Base-by-base conservation (phyloP, 2,888 invertebrate species). In the Resseliella maxima region DNA sequence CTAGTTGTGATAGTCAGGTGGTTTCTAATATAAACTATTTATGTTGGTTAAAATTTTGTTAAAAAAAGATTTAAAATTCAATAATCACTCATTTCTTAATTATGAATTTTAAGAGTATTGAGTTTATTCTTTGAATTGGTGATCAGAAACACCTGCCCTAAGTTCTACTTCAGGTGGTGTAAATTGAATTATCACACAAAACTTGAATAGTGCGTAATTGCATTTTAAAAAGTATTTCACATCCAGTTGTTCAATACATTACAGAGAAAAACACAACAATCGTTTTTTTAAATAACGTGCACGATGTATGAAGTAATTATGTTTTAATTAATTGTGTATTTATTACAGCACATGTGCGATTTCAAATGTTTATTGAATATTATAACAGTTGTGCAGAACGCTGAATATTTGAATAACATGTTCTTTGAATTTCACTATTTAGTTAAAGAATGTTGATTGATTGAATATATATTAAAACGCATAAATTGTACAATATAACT, bases 401-500 rank as follows among this genome's bases (percentile, higher is more conserved):
- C n/a, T 35, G 72, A 2, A 50, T 72, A 72, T 72, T 72, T 31
- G n/a, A 72, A 72, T 72, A 72, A 31, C 72, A 35, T 18, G 59
- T 2, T n/a, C 31, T 72, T 31, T 72, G 0, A 31, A 2, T 59
- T 24, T 59, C 24, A 72, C 35, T 10, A 72, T 72, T 72, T 27
- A 31, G 31, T 72, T 31, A 72, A 72, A 31, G 72, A 31, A 31
- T 72, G 72, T 72, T 72, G 72, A 72, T 72, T 35, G 72, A 31
- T 21, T 35, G 35, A 72, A 31, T 72, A 5, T 31, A 31, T 72
- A 35, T 72, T 31, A 72, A 72, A 12, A 35, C 72, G 15, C 15
- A 15, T 35, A 31, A n/a, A 31, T n/a, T n/a, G n/a, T 15, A 18
- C 3, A 2, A 27, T 24, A 6, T 41, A 41, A n/a, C 72, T 72